These are phyloP conservation scores for Epiblema foenella DNA, from an alignment of 2,888 invertebrate genomes.

Conservation along the genomic window DNA sequence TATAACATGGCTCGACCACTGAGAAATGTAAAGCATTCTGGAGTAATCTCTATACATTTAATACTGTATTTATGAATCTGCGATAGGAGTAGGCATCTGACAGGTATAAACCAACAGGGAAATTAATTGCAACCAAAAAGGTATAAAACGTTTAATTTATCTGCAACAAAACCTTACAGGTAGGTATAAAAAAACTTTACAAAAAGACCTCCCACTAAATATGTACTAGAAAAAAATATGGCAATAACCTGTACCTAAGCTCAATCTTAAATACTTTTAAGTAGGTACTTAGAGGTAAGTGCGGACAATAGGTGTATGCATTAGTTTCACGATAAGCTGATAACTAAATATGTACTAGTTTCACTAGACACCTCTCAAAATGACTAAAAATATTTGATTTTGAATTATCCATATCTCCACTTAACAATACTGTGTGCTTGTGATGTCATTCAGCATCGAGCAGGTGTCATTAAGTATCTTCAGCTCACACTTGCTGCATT, in stretches of 20 bases:
- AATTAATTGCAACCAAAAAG: too few species aligned
- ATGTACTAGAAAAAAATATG: too few species aligned
- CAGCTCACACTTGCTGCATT: constrained; percentile 52
- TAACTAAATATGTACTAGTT: constrained; percentile 37
- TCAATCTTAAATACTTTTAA: not conserved
- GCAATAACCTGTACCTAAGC: not conserved
- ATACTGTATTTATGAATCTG: too few species aligned
- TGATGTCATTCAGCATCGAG: constrained; percentile 68
- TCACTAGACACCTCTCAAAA: constrained; percentile 52
- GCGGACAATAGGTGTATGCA: not conserved
- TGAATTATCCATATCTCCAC: constrained; percentile 70
- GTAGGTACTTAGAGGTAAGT: not conserved
- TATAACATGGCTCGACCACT: not conserved
- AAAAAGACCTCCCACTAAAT: too few species aligned
- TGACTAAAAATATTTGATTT: constrained; percentile 63
- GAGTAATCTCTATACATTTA: too few species aligned
- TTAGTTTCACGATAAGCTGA: constrained; percentile 17
- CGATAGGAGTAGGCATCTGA: too few species aligned
- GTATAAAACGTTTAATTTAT: too few species aligned
- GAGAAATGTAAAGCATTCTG: not conserved
- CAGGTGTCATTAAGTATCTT: constrained; percentile 74
- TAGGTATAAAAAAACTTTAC: too few species aligned
- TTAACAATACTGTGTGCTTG: constrained; percentile 70
- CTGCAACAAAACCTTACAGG: too few species aligned
- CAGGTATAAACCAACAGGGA: too few species aligned